Evolutionary conservation across 37 sponge, comb jelly and placozoan species (phyloP).

Genomic region (Spongia lamella): DNA sequence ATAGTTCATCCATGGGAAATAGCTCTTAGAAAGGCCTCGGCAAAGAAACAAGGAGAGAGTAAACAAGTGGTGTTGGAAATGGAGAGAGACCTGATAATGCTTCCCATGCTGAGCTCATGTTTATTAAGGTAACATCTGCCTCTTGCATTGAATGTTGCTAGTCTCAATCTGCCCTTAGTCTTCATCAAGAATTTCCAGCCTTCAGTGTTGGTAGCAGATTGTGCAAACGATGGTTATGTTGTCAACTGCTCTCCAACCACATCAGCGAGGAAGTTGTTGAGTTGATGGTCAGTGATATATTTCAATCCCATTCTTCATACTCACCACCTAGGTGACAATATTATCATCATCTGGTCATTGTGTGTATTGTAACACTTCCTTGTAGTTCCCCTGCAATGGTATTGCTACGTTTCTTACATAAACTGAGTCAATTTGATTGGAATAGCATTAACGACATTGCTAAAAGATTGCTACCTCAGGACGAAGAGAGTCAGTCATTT

Average conservation of each 20-base stretch:
- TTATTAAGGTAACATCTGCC: slow-evolving; percentile 49
- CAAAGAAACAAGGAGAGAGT: background rate
- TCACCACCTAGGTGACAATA: slow-evolving; percentile 57
- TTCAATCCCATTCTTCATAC: slow-evolving; percentile 60
- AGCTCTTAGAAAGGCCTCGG: slow-evolving; percentile 18
- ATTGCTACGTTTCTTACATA: slow-evolving; percentile 81
- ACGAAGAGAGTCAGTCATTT: no score
- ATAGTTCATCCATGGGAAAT: slow-evolving; percentile 67
- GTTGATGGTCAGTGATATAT: slow-evolving; percentile 84
- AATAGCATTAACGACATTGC: no score
- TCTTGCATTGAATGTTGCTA: background rate
- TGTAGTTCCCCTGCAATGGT: slow-evolving; percentile 64
- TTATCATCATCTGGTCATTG: background rate
- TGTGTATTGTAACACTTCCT: background rate
- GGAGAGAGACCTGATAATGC: slow-evolving; percentile 30
- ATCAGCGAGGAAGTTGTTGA: slow-evolving; percentile 88
- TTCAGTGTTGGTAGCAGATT: slow-evolving; percentile 70
- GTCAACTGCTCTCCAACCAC: slow-evolving; percentile 86
- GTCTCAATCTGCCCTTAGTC: slow-evolving; percentile 8
- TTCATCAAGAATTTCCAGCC: slow-evolving; percentile 71
- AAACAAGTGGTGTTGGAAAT: slow-evolving; percentile 6
- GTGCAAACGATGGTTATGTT: slow-evolving; percentile 85
- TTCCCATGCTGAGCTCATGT: slow-evolving; percentile 56
- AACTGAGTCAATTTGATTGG: background rate
- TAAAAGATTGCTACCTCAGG: no score